Evolutionary conservation across 1,140 invertebrate species (phyloP).

Genomic region (Mercenaria mercenaria): DNA sequence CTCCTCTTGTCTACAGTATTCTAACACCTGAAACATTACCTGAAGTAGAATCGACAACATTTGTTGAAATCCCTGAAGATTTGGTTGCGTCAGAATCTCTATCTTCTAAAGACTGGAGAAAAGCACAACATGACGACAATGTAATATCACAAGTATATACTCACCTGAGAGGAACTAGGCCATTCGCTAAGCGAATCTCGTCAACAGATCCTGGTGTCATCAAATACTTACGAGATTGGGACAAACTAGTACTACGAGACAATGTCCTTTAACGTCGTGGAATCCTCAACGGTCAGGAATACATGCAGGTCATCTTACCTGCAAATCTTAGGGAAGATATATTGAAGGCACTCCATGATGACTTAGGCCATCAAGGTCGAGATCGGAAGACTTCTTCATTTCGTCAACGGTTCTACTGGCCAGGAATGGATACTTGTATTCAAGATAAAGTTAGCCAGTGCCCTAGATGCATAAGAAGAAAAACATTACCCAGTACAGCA

Average conservation of each 20-base stretch:
- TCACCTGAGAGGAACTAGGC: neutral
- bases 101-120: slow-evolving; percentile 40
- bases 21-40: neutral
- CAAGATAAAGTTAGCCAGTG: neutral
- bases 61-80: neutral
- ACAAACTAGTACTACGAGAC: slow-evolving; percentile 23
- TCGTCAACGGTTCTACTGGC: slow-evolving; percentile 50
- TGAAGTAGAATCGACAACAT: neutral
- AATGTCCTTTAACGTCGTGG: slow-evolving; percentile 42
- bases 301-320: slow-evolving; percentile 11
- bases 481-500: neutral
- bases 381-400: slow-evolving; percentile 6
- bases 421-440: slow-evolving; percentile 12
- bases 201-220: neutral
- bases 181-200: neutral
- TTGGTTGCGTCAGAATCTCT: neutral
- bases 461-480: neutral
- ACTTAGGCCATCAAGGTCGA: slow-evolving; percentile 42
- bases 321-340: neutral
- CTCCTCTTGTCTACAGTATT: neutral
- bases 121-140: neutral
- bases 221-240: slow-evolving; percentile 30
- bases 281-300: neutral
- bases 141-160: neutral
- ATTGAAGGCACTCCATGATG: slow-evolving; percentile 38